Evolutionary conservation across 2,797 vertebrate species (phyloP), one percentile per base, ranked within the genome.

Genomic region (Acanthurus tractus): DNA sequence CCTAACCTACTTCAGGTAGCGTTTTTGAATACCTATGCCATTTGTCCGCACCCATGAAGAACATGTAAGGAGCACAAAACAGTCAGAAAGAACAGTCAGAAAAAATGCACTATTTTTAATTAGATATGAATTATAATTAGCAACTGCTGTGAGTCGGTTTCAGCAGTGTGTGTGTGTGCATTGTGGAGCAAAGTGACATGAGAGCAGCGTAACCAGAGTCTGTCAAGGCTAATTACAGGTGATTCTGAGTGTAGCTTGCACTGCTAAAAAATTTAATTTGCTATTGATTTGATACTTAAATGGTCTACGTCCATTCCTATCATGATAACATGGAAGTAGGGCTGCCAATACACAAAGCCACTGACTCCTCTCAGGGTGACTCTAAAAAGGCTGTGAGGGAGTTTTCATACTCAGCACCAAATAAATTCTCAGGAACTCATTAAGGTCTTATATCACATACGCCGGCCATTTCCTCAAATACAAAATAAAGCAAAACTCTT

Each of bases 271-370:
- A 93, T 95, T 93, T 96, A 95, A 96, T 96, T 95, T 94, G 94
- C 92, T 95, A 95, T 96, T 95, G 95, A 96, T 96, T 96, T 94
- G 91, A 94, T 93, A 93, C 93, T 94, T 95, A 94, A 96, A 95
- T 94, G 88, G 92, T 89, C 89, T 80, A 88, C 63, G 93, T 94
- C 94, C 87, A 90, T 93, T 95, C 89, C 90, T 92, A 95, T 95
- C 94, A 95, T 90, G 94, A 94, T 88, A 94, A 94, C 92, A 92
- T 88, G 88, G 93, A 91, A 88, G 93, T 85, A 78, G 76, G 63
- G 50, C 86, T 95, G 95, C 90, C 94, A 94, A 95, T 94, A 94
- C 82, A 71, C 82, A 87, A 85, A 88, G 69, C 70, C 84, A 83
- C 84, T 80, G 86, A 86, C 88, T 92, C 82, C 64, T 94, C 89